Percentiles rank a stretch among this genome's conserved stretches.
phyloP scores from a whole-genome alignment of 2,113 vertebrate genomes.

The Pristiophorus japonicus region DNA sequence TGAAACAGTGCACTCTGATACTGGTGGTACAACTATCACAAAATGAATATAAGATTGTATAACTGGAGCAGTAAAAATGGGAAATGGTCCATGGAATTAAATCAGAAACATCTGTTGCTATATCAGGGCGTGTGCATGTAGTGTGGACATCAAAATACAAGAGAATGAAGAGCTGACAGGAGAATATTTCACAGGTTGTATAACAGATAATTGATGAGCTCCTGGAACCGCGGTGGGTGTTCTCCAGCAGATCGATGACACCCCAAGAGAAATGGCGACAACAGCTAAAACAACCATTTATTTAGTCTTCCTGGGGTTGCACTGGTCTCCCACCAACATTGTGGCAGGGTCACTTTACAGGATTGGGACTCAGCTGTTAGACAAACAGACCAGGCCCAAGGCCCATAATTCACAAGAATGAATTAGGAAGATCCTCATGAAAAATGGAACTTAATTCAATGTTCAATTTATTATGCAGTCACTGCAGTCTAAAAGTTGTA shows the following conservation, averaged over 20 bases:
- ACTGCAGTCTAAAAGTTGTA: background rate
- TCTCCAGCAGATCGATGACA: background rate
- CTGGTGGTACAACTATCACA: background rate
- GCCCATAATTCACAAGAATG: background rate
- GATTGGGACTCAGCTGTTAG: background rate
- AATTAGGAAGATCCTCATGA: background rate
- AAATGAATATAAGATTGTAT: background rate
- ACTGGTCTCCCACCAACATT: background rate
- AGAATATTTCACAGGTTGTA: slow-evolving; percentile 27
- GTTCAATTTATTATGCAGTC: background rate
- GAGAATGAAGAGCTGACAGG: slow-evolving; percentile 23
- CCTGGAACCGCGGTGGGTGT: background rate
- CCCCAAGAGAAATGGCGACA: background rate
- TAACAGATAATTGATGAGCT: slow-evolving; percentile 9
- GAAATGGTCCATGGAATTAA: background rate
- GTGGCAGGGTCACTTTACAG: background rate
- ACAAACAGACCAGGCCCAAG: background rate
- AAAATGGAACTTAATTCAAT: background rate
- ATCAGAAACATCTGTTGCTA: slow-evolving; percentile 10
- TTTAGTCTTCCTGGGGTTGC: background rate
- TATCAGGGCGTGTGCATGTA: background rate
- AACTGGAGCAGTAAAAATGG: background rate
- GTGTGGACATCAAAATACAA: background rate
- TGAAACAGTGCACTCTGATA: background rate
- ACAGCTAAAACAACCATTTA: background rate